phyloP scores from a whole-genome alignment of 2,113 vertebrate species.

The Poecilia latipinna region DNA sequence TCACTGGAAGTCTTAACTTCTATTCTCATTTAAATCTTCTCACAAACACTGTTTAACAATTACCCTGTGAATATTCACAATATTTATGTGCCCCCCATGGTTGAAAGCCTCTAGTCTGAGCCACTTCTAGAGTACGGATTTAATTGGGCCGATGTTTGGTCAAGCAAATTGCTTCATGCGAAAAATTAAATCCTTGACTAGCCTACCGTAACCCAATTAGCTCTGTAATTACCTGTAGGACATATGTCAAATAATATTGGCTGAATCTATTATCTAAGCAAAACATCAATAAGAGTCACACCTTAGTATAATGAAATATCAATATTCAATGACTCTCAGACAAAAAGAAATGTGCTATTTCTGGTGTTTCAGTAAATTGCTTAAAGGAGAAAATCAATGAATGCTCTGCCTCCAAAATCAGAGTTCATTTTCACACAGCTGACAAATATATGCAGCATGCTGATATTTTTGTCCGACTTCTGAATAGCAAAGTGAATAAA shows the following conservation, averaged over 20 bases:
- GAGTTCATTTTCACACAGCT: conserved; percentile 19
- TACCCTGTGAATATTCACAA: not conserved
- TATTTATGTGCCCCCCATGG: not conserved
- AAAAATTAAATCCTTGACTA: conserved; percentile 64
- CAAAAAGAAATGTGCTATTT: conserved; percentile 8
- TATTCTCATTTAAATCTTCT: too few species aligned
- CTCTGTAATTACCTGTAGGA: conserved; percentile 63
- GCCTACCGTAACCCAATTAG: conserved; percentile 49
- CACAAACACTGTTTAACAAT: not conserved
- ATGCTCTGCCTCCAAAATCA: conserved; percentile 1
- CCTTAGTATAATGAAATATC: conserved; percentile 49
- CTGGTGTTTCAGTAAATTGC: conserved; percentile 9
- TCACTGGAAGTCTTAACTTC: too few species aligned
- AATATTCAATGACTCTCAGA: conserved; percentile 38
- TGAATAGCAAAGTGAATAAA: conserved; percentile 32
- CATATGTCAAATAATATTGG: conserved; percentile 70
- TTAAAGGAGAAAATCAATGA: conserved; percentile 4
- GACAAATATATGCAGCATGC: not conserved
- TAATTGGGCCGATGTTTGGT: conserved; percentile 55
- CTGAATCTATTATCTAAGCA: conserved; percentile 28
- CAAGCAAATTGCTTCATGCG: conserved; percentile 67
- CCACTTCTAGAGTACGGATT: not conserved
- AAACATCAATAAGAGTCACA: conserved; percentile 54
- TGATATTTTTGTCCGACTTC: not conserved
- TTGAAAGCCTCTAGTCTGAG: too few species aligned